Percentiles rank a stretch among this genome's conserved stretches.
These are phyloP conservation scores for Clarias pachynema DNA, from an alignment of 2,797 vertebrate genomes.

Conservation along the genomic window DNA sequence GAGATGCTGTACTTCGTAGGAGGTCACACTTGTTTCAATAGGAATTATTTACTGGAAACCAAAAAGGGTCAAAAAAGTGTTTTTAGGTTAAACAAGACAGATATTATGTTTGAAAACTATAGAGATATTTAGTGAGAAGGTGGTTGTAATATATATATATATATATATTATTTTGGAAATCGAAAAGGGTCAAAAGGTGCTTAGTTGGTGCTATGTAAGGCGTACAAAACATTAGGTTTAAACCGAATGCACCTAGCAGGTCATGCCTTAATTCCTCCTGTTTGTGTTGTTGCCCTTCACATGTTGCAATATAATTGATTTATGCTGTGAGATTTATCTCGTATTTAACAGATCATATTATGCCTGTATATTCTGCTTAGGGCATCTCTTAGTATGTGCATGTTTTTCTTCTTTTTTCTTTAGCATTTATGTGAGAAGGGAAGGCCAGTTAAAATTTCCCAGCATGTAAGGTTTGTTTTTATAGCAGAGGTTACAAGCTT, in stretches of 20 bases:
- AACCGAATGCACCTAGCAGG: background rate
- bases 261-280: background rate
- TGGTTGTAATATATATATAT: too few relatives aligned
- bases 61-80: background rate
- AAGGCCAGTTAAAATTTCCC: slow-evolving; percentile 28
- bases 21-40: background rate
- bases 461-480: slow-evolving; percentile 39
- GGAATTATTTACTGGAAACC: background rate
- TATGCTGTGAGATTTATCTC: slow-evolving; percentile 22
- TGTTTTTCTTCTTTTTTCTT: background rate
- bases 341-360: background rate
- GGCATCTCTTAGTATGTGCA: background rate
- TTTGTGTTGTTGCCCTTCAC: background rate
- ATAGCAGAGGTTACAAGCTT: slow-evolving; percentile 33
- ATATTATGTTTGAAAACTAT: too few relatives aligned
- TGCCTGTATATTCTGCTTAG: background rate
- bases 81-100: too few relatives aligned
- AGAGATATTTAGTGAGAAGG: too few relatives aligned
- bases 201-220: background rate
- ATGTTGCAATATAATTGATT: background rate
- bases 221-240: background rate
- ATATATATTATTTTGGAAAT: background rate
- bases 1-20: background rate
- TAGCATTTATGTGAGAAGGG: slow-evolving; percentile 11
- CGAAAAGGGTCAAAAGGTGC: background rate